Evolutionary conservation across 1,140 invertebrate species (phyloP).

Genomic region (Brachionus plicatilis): DNA sequence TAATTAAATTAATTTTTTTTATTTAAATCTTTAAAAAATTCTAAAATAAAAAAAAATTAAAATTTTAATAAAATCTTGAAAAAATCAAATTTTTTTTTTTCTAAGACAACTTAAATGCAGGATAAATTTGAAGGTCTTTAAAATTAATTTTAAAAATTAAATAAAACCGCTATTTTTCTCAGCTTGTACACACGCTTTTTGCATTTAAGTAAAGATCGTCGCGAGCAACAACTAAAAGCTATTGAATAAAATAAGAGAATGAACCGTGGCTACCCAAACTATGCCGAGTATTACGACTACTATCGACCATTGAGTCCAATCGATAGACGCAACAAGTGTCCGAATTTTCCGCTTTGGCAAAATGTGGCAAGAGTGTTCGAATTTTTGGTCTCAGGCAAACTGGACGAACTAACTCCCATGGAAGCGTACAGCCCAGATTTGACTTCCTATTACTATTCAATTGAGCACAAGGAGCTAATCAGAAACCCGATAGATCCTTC

Average conservation of each 20-base stretch:
- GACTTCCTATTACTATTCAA: neutral
- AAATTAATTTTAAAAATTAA: neutral
- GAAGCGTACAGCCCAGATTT: neutral
- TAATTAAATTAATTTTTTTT: too few relatives aligned
- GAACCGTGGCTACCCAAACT: neutral
- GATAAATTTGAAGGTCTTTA: neutral
- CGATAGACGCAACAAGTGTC: neutral
- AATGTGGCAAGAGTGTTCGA: neutral
- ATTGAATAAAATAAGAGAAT: neutral
- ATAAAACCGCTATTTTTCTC: neutral
- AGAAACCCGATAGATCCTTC: neutral
- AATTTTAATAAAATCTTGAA: too few relatives aligned
- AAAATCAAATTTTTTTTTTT: neutral
- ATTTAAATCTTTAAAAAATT: too few relatives aligned
- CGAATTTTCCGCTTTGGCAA: neutral
- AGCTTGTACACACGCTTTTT: neutral
- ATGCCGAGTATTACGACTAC: neutral
- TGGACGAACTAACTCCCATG: neutral
- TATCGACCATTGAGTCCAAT: neutral
- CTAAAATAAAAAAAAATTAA: too few relatives aligned
- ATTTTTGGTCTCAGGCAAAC: neutral
- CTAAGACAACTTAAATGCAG: neutral
- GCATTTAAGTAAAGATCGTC: neutral
- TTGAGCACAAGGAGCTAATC: neutral
- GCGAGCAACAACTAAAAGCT: neutral